phyloP scores from a whole-genome alignment of 2,888 invertebrate species.

The Ormia ochracea region DNA sequence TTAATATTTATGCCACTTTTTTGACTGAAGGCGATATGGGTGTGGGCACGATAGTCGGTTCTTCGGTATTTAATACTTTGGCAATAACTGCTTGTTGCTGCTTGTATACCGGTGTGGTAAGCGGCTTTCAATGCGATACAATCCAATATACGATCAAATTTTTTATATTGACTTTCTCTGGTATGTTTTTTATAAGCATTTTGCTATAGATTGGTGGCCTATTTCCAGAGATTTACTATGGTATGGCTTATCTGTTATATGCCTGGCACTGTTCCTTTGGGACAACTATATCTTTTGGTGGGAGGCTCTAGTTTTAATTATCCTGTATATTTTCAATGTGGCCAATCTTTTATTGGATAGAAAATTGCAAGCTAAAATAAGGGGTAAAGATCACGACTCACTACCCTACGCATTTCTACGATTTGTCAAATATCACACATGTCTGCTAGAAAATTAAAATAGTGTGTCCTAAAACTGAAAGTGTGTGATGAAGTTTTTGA shows the following conservation, averaged over 20 bases:
- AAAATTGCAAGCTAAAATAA: background rate
- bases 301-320: conserved; percentile 85
- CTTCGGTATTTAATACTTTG: conserved; percentile 89
- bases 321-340: conserved; percentile 87
- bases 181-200: conserved; percentile 79
- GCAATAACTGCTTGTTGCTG: conserved; percentile 89
- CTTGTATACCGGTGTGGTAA: conserved; percentile 85
- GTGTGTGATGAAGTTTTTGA: too few relatives aligned
- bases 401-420: too few relatives aligned
- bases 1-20: conserved; percentile 90
- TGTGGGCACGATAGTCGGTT: conserved; percentile 88
- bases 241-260: conserved; percentile 86
- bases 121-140: too few relatives aligned
- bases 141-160: background rate
- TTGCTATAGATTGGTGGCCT: conserved; percentile 91
- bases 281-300: conserved; percentile 91
- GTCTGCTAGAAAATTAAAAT: too few relatives aligned
- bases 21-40: conserved; percentile 90
- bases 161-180: background rate
- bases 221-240: conserved; percentile 87
- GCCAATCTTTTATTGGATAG: conserved; percentile 65
- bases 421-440: too few relatives aligned
- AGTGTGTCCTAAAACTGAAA: too few relatives aligned
- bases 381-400: too few relatives aligned
- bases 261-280: conserved; percentile 87